A percentile compares a stretch with the other conserved stretches of the same genome.
Evolutionary conservation across 92 coral and sea anemone species (phyloP).

Genomic region (Porites lobata): DNA sequence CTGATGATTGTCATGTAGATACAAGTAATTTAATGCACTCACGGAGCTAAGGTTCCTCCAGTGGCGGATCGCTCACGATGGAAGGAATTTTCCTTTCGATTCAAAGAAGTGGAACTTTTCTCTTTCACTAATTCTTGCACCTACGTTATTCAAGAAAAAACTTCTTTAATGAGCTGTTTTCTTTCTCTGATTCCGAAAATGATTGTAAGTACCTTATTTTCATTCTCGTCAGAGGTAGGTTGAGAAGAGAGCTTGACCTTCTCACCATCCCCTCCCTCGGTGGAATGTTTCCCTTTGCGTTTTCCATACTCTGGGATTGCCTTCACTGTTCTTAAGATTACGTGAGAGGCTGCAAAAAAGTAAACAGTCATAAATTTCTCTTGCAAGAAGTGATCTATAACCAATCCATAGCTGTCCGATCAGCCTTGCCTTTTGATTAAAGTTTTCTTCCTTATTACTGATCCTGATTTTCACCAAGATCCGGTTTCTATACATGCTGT

Average conservation of each 20-base stretch:
- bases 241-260: constrained; percentile 6
- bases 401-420: too few relatives aligned
- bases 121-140: constrained; percentile 58
- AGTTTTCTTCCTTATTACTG: too few relatives aligned
- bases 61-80: constrained; percentile 70
- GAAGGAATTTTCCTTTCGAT: constrained; percentile 65
- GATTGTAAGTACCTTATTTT: constrained; percentile 34
- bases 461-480: too few relatives aligned
- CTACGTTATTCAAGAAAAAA: constrained; percentile 11
- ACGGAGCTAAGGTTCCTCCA: constrained; percentile 57
- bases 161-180: too few relatives aligned
- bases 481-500: too few relatives aligned
- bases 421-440: too few relatives aligned
- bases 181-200: background rate
- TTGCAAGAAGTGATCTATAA: too few relatives aligned
- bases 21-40: constrained; percentile 11
- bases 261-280: constrained; percentile 23
- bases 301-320: constrained; percentile 85
- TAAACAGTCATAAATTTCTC: background rate
- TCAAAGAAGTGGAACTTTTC: constrained; percentile 52
- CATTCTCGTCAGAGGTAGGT: constrained; percentile 38
- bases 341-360: constrained; percentile 79
- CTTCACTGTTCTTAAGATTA: constrained; percentile 81
- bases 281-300: constrained; percentile 7
- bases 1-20: too few relatives aligned